A percentile compares a stretch with the other conserved stretches of the same genome.
These are phyloP conservation scores for Dasysyrphus tricinctus DNA, from an alignment of 2,888 invertebrate genomes.

Conservation along the genomic window DNA sequence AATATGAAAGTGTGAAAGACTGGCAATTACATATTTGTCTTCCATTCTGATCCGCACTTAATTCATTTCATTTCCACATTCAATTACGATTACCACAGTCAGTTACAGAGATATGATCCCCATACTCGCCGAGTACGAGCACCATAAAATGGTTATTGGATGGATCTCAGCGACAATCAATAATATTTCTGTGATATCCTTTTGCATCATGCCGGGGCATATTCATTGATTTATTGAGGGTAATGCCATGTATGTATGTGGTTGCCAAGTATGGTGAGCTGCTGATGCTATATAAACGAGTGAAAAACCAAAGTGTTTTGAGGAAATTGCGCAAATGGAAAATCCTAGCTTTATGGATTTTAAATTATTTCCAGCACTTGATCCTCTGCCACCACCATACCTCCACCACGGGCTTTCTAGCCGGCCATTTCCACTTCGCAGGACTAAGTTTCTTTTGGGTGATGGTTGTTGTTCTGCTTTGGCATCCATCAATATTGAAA, in stretches of 20 bases:
- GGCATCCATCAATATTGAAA: constrained; percentile 62
- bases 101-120: constrained; percentile 15
- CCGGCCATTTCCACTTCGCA: constrained; percentile 10
- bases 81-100: constrained; percentile 61
- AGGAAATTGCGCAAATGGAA: constrained; percentile 45
- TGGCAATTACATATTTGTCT: constrained; percentile 19
- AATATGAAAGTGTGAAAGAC: constrained; percentile 2
- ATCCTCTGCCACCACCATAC: constrained; percentile 1
- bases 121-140: too few relatives aligned
- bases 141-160: not conserved
- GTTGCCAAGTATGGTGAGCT: constrained; percentile 29
- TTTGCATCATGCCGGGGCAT: constrained; percentile 39
- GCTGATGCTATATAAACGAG: not conserved
- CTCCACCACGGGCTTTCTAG: not conserved
- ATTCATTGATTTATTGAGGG: constrained; percentile 63
- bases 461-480: constrained; percentile 10
- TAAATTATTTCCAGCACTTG: constrained; percentile 73
- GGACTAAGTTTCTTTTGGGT: constrained; percentile 13
- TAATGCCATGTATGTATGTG: constrained; percentile 29
- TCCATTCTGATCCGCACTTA: constrained; percentile 42
- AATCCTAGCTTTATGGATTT: constrained; percentile 72
- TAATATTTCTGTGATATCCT: constrained; percentile 63
- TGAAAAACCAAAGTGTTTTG: constrained; percentile 1
- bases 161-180: constrained; percentile 47
- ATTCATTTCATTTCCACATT: constrained; percentile 72